Conservation (phyloP, 2,888 invertebrate genomes). For the Myopa tessellatipennis region DNA sequence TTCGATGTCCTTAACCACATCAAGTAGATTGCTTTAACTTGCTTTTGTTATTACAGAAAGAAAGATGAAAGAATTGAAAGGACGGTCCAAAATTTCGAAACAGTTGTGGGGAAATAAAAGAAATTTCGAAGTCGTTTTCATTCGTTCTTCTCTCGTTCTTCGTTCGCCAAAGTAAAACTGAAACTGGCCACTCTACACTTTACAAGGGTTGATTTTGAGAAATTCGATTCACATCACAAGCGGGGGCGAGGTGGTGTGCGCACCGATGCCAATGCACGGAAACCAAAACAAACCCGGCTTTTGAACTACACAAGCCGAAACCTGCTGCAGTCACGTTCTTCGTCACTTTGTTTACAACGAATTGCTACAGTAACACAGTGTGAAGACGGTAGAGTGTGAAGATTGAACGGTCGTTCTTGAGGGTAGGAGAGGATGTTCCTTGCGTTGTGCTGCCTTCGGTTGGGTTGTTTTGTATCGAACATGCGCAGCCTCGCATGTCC, state of each 20-base stretch:
- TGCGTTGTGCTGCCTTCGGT: neutral
- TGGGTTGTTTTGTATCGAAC: neutral
- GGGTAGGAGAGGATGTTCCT: conserved; percentile 9
- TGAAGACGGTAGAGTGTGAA: neutral
- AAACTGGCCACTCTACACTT: conserved; percentile 30
- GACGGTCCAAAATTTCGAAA: no score
- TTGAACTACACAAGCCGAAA: conserved; percentile 28
- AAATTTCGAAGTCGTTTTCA: no score
- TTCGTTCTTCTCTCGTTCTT: neutral
- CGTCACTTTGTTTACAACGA: conserved; percentile 24
- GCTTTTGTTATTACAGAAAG: no score
- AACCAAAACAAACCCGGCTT: conserved; percentile 34
- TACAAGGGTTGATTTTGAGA: conserved; percentile 48
- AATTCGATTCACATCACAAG: conserved; percentile 36
- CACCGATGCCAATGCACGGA: conserved; percentile 37
- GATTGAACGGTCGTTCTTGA: conserved; percentile 12
- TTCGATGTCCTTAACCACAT: no score
- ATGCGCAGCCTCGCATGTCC: conserved; percentile 8
- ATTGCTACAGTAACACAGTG: neutral
- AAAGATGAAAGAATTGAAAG: no score
- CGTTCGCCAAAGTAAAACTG: no score
- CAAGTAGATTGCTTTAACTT: no score
- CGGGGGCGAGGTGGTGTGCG: conserved; percentile 23
- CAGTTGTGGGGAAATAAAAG: no score
- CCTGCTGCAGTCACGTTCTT: conserved; percentile 34